Percentiles rank a stretch among this genome's conserved stretches.
Conservation (phyloP, 2,797 vertebrate species). For the Lateolabrax maculatus region DNA sequence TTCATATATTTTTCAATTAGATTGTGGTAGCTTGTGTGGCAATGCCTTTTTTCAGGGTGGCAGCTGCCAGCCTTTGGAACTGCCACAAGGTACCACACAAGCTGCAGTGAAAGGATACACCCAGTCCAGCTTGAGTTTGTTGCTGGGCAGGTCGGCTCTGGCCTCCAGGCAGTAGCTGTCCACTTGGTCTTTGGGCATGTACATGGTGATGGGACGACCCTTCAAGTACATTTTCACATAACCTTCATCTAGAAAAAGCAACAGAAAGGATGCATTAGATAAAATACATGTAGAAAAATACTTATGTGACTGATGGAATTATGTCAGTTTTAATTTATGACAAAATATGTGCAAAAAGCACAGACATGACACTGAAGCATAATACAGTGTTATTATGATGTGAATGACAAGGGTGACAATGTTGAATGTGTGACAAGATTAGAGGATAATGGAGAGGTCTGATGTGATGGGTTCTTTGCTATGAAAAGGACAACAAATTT, state of each 20-base stretch:
- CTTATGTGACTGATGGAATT: neutral
- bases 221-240: constrained; percentile 99
- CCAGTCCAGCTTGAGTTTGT: constrained; percentile 98
- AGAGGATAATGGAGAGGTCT: constrained; percentile 21
- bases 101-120: constrained; percentile 94
- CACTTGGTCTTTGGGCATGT: constrained; percentile 97
- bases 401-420: constrained; percentile 32
- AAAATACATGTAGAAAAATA: constrained; percentile 1
- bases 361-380: constrained; percentile 17
- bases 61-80: too few relatives aligned
- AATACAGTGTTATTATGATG: constrained; percentile 4
- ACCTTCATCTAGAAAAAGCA: constrained; percentile 94
- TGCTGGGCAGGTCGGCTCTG: constrained; percentile 92
- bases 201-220: constrained; percentile 98
- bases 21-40: too few relatives aligned
- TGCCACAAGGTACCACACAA: neutral
- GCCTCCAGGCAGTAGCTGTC: constrained; percentile 95
- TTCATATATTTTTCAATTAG: too few relatives aligned
- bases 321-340: neutral
- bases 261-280: constrained; percentile 74
- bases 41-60: too few relatives aligned
- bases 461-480: constrained; percentile 9
- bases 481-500: constrained; percentile 58
- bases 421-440: constrained; percentile 16
- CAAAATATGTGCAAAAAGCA: constrained; percentile 24